A percentile compares a stretch with the other conserved stretches of the same genome.
Conservation (phyloP, 1,140 invertebrate species). For the Melanaphis sacchari region DNA sequence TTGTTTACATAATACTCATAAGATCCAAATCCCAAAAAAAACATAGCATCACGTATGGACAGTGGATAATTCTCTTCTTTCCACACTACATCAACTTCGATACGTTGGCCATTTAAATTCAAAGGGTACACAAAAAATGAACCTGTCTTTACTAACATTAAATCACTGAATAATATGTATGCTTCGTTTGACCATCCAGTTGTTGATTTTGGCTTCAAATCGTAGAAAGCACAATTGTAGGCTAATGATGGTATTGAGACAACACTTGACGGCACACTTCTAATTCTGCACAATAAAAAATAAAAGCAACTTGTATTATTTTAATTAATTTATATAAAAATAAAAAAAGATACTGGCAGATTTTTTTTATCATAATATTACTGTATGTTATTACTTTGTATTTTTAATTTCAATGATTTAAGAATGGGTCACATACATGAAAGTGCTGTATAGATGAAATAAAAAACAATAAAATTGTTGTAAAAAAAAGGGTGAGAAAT, state of each 20-base stretch:
- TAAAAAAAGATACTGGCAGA: background rate
- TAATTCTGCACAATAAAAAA: slow-evolving; percentile 23
- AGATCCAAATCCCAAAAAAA: slow-evolving; percentile 61
- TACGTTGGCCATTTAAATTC: background rate
- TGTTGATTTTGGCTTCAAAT: background rate
- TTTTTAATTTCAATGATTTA: background rate
- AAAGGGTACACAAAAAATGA: slow-evolving; percentile 11
- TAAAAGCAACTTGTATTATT: background rate
- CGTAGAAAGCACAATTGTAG: slow-evolving; percentile 4
- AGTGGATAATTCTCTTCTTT: slow-evolving; percentile 50
- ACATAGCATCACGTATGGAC: slow-evolving; percentile 64
- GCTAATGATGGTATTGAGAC: slow-evolving; percentile 17
- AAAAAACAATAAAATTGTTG: too few species aligned
- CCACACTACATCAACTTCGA: slow-evolving; percentile 51
- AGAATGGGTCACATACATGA: background rate
- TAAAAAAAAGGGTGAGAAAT: background rate
- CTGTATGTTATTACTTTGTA: background rate
- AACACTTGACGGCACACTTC: background rate
- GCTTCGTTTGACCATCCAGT: slow-evolving; percentile 46
- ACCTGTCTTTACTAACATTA: background rate
- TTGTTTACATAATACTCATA: slow-evolving; percentile 48
- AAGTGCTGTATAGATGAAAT: background rate
- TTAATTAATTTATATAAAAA: background rate
- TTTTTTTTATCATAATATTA: background rate
- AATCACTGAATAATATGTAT: background rate